A percentile compares a stretch with the other conserved stretches of the same genome.
Conservation (phyloP, 1,140 invertebrate species). For the Pteromalus puparum region DNA sequence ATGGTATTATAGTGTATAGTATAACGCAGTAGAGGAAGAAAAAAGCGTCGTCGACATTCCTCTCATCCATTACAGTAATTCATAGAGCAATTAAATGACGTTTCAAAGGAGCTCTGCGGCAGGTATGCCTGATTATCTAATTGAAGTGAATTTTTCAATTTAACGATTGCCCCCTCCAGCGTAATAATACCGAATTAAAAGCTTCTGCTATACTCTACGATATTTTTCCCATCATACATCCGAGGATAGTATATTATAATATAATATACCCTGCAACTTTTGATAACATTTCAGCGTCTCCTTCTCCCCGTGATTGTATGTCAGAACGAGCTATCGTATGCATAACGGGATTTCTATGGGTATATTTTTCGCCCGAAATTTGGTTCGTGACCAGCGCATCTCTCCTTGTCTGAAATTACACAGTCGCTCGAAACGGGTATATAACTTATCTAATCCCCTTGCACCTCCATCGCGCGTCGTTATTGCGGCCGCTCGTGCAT, state of each 20-base stretch:
- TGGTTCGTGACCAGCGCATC: neutral
- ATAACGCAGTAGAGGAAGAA: neutral
- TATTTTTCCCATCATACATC: neutral
- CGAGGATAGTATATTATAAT: too few relatives aligned
- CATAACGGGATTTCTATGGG: neutral
- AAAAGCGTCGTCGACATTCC: neutral
- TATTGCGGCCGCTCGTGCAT: neutral
- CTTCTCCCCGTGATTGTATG: neutral
- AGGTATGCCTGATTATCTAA: constrained; percentile 5
- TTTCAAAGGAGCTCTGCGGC: neutral
- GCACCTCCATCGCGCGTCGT: neutral
- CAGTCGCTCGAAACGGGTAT: neutral
- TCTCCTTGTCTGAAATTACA: neutral
- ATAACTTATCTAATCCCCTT: neutral
- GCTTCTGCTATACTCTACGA: neutral
- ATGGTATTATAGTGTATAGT: too few relatives aligned
- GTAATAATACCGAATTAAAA: constrained; percentile 3
- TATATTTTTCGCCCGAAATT: neutral
- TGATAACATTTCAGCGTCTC: neutral
- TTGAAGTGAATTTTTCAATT: neutral
- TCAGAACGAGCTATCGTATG: neutral
- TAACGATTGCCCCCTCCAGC: neutral
- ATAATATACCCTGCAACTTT: neutral
- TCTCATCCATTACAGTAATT: neutral
- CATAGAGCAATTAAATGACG: neutral